phyloP scores from a whole-genome alignment of 2,113 vertebrate species.

The Chloebia gouldiae region DNA sequence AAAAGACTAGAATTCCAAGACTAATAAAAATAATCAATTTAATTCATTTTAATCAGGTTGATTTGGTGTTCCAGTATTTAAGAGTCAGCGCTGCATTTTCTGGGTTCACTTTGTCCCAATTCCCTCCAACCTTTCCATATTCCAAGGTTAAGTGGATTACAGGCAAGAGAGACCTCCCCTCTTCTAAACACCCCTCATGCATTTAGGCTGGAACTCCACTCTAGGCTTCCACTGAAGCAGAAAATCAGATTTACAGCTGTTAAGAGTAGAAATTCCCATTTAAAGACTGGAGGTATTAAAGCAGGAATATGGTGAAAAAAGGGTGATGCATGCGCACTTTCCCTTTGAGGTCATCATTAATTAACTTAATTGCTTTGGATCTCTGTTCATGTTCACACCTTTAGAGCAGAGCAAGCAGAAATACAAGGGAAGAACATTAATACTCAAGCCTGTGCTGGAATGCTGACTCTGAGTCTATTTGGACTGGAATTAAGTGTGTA shows the following conservation, averaged over 20 bases:
- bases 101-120: neutral
- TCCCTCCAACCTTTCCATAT: neutral
- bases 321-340: neutral
- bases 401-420: neutral
- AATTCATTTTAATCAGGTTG: neutral
- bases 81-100: rapidly evolving
- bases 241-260: neutral
- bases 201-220: neutral
- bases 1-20: neutral
- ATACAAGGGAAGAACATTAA: neutral
- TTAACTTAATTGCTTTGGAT: neutral
- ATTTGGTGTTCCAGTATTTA: neutral
- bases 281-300: neutral
- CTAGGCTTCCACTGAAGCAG: neutral
- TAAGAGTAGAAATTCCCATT: neutral
- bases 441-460: neutral
- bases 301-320: neutral
- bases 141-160: neutral
- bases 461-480: neutral
- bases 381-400: neutral
- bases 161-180: neutral
- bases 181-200: neutral
- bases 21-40: neutral
- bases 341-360: neutral
- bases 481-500: neutral